Evolutionary conservation across 2,888 invertebrate genomes (phyloP).

Genomic region (Leptothorax acervorum): DNA sequence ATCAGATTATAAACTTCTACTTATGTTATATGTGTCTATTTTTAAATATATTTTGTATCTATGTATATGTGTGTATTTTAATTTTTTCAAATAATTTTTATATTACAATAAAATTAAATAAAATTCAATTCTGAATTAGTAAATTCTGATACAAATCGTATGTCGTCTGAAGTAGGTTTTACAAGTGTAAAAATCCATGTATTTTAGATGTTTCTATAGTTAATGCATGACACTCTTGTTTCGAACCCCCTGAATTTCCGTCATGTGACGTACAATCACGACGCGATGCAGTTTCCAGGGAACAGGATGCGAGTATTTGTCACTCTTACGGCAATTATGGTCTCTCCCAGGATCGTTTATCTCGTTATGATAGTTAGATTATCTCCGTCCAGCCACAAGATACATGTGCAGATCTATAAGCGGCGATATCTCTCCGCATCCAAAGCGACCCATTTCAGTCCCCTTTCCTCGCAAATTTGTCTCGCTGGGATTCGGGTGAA

Average conservation of each 20-base stretch:
- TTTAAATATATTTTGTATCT: background rate
- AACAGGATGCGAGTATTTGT: conserved; percentile 40
- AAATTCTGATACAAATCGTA: background rate
- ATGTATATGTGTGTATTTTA: background rate
- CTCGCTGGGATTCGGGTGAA: conserved; percentile 48
- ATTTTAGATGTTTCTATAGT: background rate
- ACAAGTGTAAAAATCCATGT: background rate
- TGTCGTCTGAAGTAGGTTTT: background rate
- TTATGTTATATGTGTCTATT: background rate
- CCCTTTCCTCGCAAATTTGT: conserved; percentile 55
- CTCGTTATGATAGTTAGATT: conserved; percentile 56
- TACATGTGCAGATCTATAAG: conserved; percentile 49
- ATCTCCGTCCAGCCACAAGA: conserved; percentile 46
- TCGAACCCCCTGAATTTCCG: conserved; percentile 21
- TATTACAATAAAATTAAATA: background rate
- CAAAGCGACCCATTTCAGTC: conserved; percentile 36
- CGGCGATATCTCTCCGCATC: conserved; percentile 42
- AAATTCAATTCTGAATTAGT: background rate
- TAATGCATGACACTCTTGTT: background rate
- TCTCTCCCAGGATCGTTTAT: conserved; percentile 52
- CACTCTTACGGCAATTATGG: conserved; percentile 52
- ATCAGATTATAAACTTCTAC: background rate
- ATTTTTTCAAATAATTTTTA: background rate
- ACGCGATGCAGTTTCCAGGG: conserved; percentile 14
- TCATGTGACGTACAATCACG: conserved; percentile 13